Evolutionary conservation across 2,797 vertebrate genomes (phyloP), one percentile per base, ranked within the genome.

Genomic region (Gymnoscopelus microlampas): DNA sequence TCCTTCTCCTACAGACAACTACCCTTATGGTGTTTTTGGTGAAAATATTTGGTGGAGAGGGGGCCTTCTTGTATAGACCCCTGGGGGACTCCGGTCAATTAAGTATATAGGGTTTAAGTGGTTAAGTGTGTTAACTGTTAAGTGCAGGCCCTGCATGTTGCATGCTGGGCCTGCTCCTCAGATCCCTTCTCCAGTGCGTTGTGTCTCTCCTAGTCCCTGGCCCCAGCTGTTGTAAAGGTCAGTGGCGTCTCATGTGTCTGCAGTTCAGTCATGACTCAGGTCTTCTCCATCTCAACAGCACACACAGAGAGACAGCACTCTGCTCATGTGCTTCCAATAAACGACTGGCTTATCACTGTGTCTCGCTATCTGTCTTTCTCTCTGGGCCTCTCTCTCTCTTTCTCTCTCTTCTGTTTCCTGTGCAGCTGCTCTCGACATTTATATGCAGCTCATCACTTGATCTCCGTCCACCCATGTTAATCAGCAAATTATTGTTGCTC

Each of bases 271-370:
- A 6, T 81, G 76, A 83, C 71, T 85, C 81, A 60, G 69, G 65
- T 32, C 54, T 29, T 63, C 70, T 70, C 7, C 4, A 10, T 70
- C 47, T 49, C 44, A 71, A 59, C 63, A 57, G 68, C 49, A 56
- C 10, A 60, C 12, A 13, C 66, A 50, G 60, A 13, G 68, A 50
- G 62, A 35, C 53, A 32, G 12, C 35, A 44, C 44, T 56, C 60
- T 54, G 58, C 68, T 62, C 68, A 63, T 79, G 73, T 82, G 80
- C 62, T 78, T 85, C 79, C 76, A 72, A 81, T 83, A 67, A 73
- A 53, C 60, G 50, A 26, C 60, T 55, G 6, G 14, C 24, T 68
- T 60, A 49, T 71, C 15, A 11, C 48, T 14, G 48, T 50, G 10
- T 66, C 61, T 77, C 15, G 14, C 53, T 69, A 44, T 67, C 67